A percentile compares a stretch with the other conserved stretches of the same genome.
Evolutionary conservation across 2,888 invertebrate species (phyloP).

Genomic region (Eustalomyia histrio): DNA sequence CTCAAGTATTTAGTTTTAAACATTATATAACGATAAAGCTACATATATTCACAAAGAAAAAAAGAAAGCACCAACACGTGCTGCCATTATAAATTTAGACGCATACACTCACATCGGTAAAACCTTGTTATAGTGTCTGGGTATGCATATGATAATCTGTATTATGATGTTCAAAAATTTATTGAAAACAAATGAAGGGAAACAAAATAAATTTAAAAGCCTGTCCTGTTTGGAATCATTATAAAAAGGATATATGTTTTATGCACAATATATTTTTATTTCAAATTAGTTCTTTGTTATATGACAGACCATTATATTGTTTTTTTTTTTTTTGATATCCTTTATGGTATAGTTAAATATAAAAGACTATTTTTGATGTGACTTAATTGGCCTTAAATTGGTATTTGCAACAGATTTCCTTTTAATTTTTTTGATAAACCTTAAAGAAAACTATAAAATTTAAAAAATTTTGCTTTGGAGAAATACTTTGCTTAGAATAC

Average conservation of each 20-base stretch:
- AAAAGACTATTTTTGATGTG: not conserved
- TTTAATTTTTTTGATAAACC: no score
- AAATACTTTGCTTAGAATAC: no score
- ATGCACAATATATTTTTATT: not conserved
- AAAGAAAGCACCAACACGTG: constrained; percentile 27
- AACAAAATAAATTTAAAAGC: constrained; percentile 20
- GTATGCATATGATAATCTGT: not conserved
- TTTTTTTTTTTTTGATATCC: not conserved
- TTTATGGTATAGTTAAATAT: not conserved
- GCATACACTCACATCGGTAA: not conserved
- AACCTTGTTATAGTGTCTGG: not conserved
- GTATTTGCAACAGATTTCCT: no score
- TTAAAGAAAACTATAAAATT: no score
- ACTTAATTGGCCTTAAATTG: not conserved
- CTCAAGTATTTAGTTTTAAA: not conserved
- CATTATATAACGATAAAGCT: no score
- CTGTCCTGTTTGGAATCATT: not conserved
- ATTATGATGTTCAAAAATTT: constrained; percentile 2
- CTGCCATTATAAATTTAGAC: constrained; percentile 32
- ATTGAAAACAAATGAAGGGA: constrained; percentile 14
- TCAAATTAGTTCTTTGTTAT: not conserved
- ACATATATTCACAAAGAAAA: no score
- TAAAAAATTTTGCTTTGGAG: no score
- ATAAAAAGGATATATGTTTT: not conserved
- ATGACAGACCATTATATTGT: not conserved